These are phyloP conservation scores for Notothenia rossii DNA, from an alignment of 2,113 vertebrate species.

Conservation along the genomic window DNA sequence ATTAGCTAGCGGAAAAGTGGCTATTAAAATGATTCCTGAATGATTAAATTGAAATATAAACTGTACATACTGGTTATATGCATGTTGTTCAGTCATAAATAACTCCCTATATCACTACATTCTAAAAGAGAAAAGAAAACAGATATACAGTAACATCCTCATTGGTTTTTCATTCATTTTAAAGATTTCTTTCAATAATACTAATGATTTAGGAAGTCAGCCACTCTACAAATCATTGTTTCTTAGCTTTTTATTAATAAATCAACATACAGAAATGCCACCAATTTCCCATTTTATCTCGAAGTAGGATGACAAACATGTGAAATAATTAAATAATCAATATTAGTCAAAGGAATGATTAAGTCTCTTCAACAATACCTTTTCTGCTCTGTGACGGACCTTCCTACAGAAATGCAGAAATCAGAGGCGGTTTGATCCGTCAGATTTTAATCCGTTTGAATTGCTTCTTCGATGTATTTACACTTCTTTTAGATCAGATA, in stretches of 20 bases:
- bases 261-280: neutral
- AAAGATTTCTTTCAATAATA: neutral
- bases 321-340: neutral
- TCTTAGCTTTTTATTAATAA: neutral
- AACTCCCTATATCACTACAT: no score
- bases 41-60: slow-evolving; percentile 15
- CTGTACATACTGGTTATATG: no score
- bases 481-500: neutral
- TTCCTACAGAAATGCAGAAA: neutral
- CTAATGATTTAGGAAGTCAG: neutral
- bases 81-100: no score
- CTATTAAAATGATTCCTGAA: slow-evolving; percentile 29
- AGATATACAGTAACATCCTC: neutral
- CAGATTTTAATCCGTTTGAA: neutral
- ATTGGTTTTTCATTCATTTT: neutral
- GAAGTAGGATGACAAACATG: neutral
- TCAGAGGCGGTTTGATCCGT: neutral
- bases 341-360: neutral
- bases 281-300: no score
- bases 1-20: slow-evolving; percentile 38
- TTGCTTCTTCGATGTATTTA: neutral
- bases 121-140: neutral
- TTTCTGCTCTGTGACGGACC: neutral
- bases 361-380: neutral
- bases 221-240: neutral